Base-by-base conservation (phyloP, 2,113 vertebrate genomes). In the Grallaria varia region DNA sequence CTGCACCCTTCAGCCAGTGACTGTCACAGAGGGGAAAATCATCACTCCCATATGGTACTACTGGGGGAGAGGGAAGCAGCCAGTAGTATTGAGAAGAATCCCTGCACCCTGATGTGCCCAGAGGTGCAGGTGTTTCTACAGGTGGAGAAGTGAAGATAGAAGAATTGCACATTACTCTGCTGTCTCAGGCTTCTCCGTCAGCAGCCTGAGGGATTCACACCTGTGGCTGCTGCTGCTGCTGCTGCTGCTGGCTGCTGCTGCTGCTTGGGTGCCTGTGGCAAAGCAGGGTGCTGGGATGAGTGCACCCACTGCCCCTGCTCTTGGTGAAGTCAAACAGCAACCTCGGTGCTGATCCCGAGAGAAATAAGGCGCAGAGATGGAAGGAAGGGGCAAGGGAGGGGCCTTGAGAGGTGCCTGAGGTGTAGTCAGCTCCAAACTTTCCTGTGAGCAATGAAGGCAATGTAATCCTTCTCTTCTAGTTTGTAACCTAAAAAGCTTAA, bases 111-210 rank as follows among this genome's bases (percentile, higher is more conserved):
- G 3, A 15, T 5, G 7, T 59, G 33, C 60, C 44, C 22, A 55
- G n/a, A 25, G 28, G 15, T 1, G 0, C 1, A 1, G 14, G 14
- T 13, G 4, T 69, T 87, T 74, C 42, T 62, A 1, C 3, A 2
- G 10, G 33, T 30, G 24, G 35, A 78, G 30, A 45, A 27, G 2
- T 24, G 33, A 52, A 60, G 56, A 52, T 12, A 35, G 52, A 66
- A 50, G n/a, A 80, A 17, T 24, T 28, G 37, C 14, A 28, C 2
- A 2, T 71, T 40, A 75, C 56, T 31, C 31, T 59, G 27, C 42
- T 84, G 10, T 42, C 72, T 53, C 15, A 28, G 47, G 13, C 4
- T 37, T 39, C 30, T 49, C 23, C 33, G 66, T 62, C 52, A 20
- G 25, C 71, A 44, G 19, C 62, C 47, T 62, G 72, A 31, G 20